Evolutionary conservation across 1,140 invertebrate genomes (phyloP), one percentile per base, ranked within the genome.

Genomic region (Drosophila subpulchrella): DNA sequence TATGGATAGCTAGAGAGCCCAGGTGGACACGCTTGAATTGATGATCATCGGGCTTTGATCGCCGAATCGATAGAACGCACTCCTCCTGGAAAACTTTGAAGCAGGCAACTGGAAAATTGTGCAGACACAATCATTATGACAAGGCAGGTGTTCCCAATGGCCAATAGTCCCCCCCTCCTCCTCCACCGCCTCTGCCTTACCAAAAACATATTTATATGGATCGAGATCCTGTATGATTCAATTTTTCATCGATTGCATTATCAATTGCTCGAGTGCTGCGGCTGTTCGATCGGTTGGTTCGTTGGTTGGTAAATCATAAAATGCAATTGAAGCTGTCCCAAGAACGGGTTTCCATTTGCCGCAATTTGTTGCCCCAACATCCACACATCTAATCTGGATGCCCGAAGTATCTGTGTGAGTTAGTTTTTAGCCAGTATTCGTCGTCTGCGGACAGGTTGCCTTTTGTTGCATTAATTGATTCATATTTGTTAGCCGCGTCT

Each of bases 391-490:
- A 44, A 39, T 30, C 53, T 56, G 41, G 41, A 30, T 48, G 42
- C 32, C 20, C 20, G 20, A 11, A 46, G 30, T 59, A 11, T 30
- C 20, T 62, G 17, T 68, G 12, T 51, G 32, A 39, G 30, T 41
- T 32, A 15, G n/a, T 59, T 38, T 59, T 34, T 51, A 13, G 41
- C 15, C 17, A 15, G 32, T 57, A n/a, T 59, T 10, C 34, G 27
- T 57, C 44, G 20, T 20, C 20, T 62, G 70, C 36, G 55, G 47
- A 79, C 66, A 72, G 72, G 66, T 84, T 88, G 84, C 80, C 83
- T 88, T 86, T 86, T 88, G 82, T 78, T 88, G 83, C 75, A 79
- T 68, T 84, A 88, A 88, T 88, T 88, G 80, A 89, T 88, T 88
- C 80, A 88, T 88, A 88, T 88, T 88, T 88, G 82, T 51, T 84